phyloP scores from a whole-genome alignment of 2,888 invertebrate genomes.

The Cheilosia grossa region DNA sequence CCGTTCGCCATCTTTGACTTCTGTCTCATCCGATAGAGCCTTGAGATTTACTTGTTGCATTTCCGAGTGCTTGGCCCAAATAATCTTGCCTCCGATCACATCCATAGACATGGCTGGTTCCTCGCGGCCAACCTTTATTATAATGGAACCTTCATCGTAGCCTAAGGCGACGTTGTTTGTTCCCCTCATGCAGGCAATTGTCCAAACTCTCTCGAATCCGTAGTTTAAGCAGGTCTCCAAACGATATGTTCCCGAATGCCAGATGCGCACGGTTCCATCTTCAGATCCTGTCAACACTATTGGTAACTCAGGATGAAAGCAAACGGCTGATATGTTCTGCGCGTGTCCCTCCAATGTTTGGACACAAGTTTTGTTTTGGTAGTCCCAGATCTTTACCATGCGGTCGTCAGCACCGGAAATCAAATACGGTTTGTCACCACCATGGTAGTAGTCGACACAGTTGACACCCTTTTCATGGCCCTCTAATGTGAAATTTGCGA shows the following conservation, averaged over 20 bases:
- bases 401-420: conserved; percentile 99
- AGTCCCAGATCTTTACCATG: conserved; percentile 99
- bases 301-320: conserved; percentile 99
- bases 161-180: conserved; percentile 98
- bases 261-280: conserved; percentile 98
- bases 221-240: conserved; percentile 98
- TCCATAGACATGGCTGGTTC: conserved; percentile 99
- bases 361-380: conserved; percentile 99
- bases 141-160: conserved; percentile 84
- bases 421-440: conserved; percentile 99
- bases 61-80: conserved; percentile 99
- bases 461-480: conserved; percentile 99
- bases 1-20: conserved; percentile 95
- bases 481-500: conserved; percentile 98
- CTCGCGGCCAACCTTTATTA: conserved; percentile 90
- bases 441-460: conserved; percentile 99
- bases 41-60: conserved; percentile 90
- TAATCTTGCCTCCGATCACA: conserved; percentile 98
- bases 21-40: conserved; percentile 84
- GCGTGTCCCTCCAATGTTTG: conserved; percentile 99
- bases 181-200: conserved; percentile 95
- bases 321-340: conserved; percentile 97
- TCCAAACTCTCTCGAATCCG: conserved; percentile 99
- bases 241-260: conserved; percentile 99
- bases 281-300: conserved; percentile 98